Evolutionary conservation across 2,888 invertebrate species (phyloP).

Genomic region (Liopterus haemorrhoidalis): DNA sequence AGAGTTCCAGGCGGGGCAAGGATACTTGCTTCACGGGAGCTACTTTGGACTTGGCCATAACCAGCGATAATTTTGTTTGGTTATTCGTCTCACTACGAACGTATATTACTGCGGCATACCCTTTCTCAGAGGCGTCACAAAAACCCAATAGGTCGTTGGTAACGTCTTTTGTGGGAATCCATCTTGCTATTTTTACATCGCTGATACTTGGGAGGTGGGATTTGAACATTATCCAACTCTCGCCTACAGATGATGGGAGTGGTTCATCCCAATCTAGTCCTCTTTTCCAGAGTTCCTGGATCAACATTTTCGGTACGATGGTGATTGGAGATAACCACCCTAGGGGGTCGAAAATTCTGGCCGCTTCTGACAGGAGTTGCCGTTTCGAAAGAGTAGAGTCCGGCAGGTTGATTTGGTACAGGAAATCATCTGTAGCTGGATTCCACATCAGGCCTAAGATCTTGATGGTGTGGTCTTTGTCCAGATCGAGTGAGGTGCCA

Average conservation of each 20-base stretch:
- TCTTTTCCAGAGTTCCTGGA: conserved; percentile 28
- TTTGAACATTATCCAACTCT: conserved; percentile 14
- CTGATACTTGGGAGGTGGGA: conserved; percentile 10
- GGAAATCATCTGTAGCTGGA: conserved; percentile 10
- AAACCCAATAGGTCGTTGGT: conserved; percentile 21
- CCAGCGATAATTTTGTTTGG: no score
- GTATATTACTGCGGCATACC: conserved; percentile 21
- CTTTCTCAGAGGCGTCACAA: no score
- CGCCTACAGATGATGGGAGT: conserved; percentile 7
- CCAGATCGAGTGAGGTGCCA: conserved; percentile 8
- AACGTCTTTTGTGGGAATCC: conserved; percentile 3
- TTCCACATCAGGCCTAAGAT: conserved; percentile 19
- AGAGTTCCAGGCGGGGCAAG: no score
- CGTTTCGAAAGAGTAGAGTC: conserved; percentile 29
- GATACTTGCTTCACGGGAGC: no score
- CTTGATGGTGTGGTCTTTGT: conserved; percentile 12
- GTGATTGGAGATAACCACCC: conserved; percentile 28
- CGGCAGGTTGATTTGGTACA: conserved; percentile 13
- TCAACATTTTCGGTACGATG: conserved; percentile 29
- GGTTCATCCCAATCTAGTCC: conserved; percentile 20
- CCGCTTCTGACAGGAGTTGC: conserved; percentile 27
- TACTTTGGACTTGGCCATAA: no score
- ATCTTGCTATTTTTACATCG: conserved; percentile 13
- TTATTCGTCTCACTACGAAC: no score
- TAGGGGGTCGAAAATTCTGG: conserved; percentile 29